These are phyloP conservation scores for Pipistrellus kuhlii DNA, from an alignment of 2,797 vertebrate species.

Conservation along the genomic window DNA sequence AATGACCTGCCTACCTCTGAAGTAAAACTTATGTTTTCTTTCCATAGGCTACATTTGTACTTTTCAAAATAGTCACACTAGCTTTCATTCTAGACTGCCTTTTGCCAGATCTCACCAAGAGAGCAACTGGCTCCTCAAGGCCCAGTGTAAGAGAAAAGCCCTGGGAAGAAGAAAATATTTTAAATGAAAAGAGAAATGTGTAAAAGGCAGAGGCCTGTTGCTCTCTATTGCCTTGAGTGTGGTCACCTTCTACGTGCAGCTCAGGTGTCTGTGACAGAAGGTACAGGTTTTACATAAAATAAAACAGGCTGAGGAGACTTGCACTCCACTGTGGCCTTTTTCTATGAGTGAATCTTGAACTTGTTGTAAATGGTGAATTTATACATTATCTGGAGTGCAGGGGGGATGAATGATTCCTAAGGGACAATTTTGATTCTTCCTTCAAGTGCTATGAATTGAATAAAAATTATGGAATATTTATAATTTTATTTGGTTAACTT, in stretches of 20 bases:
- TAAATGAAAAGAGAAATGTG: background rate
- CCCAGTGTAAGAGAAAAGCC: background rate
- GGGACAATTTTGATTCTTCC: background rate
- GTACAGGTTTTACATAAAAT: background rate
- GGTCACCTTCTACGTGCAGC: background rate
- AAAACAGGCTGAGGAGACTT: background rate
- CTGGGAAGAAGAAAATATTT: too few relatives aligned
- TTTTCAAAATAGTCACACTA: background rate
- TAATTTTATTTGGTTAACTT: background rate
- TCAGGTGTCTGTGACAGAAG: background rate
- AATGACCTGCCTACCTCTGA: background rate
- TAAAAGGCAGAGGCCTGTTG: background rate
- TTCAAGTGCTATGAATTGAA: background rate
- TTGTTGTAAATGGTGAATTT: background rate
- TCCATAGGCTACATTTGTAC: background rate
- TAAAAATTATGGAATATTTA: background rate
- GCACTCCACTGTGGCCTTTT: background rate
- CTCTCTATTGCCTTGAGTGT: background rate
- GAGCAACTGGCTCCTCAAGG: background rate
- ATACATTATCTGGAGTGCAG: background rate
- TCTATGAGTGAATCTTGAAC: background rate
- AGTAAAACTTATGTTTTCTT: background rate
- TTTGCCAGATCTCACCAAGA: background rate
- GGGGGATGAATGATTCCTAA: background rate
- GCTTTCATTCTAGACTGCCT: rapidly evolving